Evolutionary conservation across 2,888 invertebrate species (phyloP).

Genomic region (Tillus elongatus): DNA sequence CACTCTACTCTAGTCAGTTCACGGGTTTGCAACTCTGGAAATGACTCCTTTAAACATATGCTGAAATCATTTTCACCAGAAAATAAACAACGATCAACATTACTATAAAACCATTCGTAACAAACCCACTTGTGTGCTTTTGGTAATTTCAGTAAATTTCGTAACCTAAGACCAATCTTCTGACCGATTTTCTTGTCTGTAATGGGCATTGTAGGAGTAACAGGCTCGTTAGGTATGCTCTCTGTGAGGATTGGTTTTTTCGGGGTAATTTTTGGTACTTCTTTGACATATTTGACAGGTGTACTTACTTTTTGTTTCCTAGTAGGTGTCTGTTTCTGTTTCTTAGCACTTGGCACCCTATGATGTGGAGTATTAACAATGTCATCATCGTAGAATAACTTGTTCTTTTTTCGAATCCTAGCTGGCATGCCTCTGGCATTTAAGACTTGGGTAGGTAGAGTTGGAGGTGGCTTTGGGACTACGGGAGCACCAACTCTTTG

Average conservation of each 20-base stretch:
- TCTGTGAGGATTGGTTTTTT: conserved; percentile 35
- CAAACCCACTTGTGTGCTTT: conserved; percentile 99
- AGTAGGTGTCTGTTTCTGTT: conserved; percentile 50
- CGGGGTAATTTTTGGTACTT: conserved; percentile 28
- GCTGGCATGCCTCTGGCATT: conserved; percentile 87
- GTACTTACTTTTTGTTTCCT: conserved; percentile 33
- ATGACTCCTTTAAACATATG: conserved; percentile 85
- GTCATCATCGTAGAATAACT: conserved; percentile 80
- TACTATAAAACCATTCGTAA: conserved; percentile 99
- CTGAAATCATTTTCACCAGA: conserved; percentile 94
- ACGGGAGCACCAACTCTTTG: conserved; percentile 75
- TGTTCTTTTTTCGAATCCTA: conserved; percentile 78
- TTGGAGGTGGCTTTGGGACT: conserved; percentile 57
- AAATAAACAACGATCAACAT: conserved; percentile 90
- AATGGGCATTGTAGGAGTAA: conserved; percentile 42
- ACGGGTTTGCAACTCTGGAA: conserved; percentile 81
- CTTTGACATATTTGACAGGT: conserved; percentile 22
- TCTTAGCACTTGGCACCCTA: conserved; percentile 61
- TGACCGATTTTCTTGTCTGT: conserved; percentile 83
- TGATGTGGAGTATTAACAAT: conserved; percentile 73
- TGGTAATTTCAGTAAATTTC: conserved; percentile 91
- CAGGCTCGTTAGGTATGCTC: conserved; percentile 22
- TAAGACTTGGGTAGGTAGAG: conserved; percentile 67
- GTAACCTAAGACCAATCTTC: conserved; percentile 75
- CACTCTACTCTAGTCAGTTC: conserved; percentile 83